These are phyloP conservation scores for Laspeyria flexula DNA, from an alignment of 2,888 invertebrate genomes.

Conservation along the genomic window DNA sequence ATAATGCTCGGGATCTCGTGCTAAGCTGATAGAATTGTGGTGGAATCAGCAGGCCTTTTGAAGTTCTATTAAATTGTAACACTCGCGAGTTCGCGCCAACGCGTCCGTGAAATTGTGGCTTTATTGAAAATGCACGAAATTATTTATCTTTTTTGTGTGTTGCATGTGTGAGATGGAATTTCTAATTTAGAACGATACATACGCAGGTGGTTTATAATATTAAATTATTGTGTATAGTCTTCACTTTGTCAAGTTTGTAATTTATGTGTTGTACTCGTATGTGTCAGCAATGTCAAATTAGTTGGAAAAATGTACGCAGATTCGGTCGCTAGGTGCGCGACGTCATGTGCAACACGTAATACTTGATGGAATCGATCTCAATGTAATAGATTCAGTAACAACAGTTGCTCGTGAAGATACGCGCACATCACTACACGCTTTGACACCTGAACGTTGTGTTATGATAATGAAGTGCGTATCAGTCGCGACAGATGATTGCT, in stretches of 20 bases:
- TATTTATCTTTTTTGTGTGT: slow-evolving; percentile 66
- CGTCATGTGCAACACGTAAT: too few relatives aligned
- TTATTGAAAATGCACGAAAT: slow-evolving; percentile 80
- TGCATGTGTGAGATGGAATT: slow-evolving; percentile 46
- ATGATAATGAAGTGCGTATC: slow-evolving; percentile 43
- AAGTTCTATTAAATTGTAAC: slow-evolving; percentile 85
- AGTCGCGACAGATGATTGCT: slow-evolving; percentile 30
- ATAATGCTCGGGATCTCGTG: slow-evolving; percentile 81
- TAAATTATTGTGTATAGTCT: slow-evolving; percentile 29
- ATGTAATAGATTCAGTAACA: too few relatives aligned
- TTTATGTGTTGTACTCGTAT: slow-evolving; percentile 27
- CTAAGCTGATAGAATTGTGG: slow-evolving; percentile 86
- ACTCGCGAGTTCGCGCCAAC: slow-evolving; percentile 81
- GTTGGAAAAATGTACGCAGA: too few relatives aligned
- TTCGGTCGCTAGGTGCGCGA: too few relatives aligned
- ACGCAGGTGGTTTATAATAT: slow-evolving; percentile 29
- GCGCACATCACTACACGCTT: too few relatives aligned
- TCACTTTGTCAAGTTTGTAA: slow-evolving; percentile 29
- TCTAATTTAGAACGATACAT: slow-evolving; percentile 44
- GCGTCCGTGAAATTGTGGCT: slow-evolving; percentile 82
- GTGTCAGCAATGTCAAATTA: too few relatives aligned
- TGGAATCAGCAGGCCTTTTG: slow-evolving; percentile 84
- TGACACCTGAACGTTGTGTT: slow-evolving; percentile 38
- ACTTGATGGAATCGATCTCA: too few relatives aligned
- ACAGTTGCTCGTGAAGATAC: too few relatives aligned